A percentile compares a stretch with the other conserved stretches of the same genome.
Conservation (phyloP, 1,140 invertebrate genomes). For the Anastrepha ludens region DNA sequence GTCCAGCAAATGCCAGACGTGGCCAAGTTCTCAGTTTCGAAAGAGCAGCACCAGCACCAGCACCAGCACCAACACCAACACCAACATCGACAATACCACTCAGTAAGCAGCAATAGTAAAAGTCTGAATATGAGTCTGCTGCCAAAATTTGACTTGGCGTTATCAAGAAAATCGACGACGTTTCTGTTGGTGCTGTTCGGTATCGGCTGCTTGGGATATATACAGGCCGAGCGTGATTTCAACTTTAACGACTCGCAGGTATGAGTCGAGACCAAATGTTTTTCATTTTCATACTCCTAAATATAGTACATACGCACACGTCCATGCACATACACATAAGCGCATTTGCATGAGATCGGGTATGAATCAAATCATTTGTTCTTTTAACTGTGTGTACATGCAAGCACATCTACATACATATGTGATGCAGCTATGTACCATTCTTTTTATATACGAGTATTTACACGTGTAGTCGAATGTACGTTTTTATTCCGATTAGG, state of each 20-base stretch:
- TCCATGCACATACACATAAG: no score
- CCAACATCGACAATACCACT: background rate
- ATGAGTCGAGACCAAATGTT: slow-evolving; percentile 45
- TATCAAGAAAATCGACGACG: slow-evolving; percentile 19
- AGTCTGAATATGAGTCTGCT: slow-evolving; percentile 4
- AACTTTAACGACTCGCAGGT: slow-evolving; percentile 72
- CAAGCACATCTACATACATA: no score
- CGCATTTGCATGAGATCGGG: no score
- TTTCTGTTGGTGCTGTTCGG: slow-evolving; percentile 57
- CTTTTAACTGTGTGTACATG: no score
- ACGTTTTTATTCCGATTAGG: no score
- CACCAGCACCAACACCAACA: background rate
- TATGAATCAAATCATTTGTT: no score
- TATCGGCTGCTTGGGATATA: slow-evolving; percentile 37
- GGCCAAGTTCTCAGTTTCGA: background rate
- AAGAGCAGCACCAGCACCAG: background rate
- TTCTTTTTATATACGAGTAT: no score
- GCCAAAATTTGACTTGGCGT: slow-evolving; percentile 37
- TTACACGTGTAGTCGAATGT: no score
- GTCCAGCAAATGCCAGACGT: background rate
- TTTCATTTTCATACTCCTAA: background rate
- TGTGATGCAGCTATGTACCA: no score
- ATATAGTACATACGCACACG: background rate
- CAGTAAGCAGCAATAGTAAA: background rate
- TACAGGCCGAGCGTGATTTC: slow-evolving; percentile 67